Percentiles rank a stretch among this genome's conserved stretches.
Evolutionary conservation across 2,888 invertebrate species (phyloP).

Genomic region (Graphium colonna): DNA sequence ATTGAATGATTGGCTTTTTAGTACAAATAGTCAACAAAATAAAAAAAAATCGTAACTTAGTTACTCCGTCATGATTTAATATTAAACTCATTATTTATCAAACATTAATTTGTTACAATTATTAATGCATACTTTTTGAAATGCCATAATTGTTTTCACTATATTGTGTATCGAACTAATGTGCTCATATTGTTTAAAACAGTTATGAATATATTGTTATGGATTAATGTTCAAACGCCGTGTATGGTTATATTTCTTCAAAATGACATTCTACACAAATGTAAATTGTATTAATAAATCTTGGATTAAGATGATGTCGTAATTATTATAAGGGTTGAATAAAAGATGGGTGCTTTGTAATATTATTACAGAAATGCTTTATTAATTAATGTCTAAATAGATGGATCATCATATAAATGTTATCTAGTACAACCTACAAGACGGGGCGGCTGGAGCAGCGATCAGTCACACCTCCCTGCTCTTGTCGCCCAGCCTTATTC

Average conservation of each 20-base stretch:
- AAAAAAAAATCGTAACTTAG: no score
- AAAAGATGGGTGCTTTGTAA: slow-evolving; percentile 69
- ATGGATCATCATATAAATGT: slow-evolving; percentile 81
- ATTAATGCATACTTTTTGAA: no score
- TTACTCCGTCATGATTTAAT: no score
- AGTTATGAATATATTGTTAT: no score
- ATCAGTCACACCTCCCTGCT: slow-evolving; percentile 50
- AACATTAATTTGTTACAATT: no score
- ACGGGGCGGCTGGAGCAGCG: slow-evolving; percentile 61
- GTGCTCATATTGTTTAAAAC: background rate
- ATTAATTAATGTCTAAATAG: slow-evolving; percentile 84
- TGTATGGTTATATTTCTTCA: no score
- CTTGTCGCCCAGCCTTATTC: slow-evolving; percentile 62
- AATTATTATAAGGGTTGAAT: slow-evolving; percentile 33
- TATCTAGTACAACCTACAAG: slow-evolving; percentile 78
- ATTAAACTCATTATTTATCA: no score
- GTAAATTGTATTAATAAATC: background rate
- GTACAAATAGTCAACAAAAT: no score
- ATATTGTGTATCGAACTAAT: no score
- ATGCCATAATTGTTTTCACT: no score
- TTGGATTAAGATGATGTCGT: background rate
- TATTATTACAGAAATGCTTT: slow-evolving; percentile 85
- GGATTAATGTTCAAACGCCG: background rate
- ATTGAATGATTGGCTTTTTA: no score
- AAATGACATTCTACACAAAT: background rate